Base-by-base conservation (phyloP, 2,888 invertebrate genomes). In the Rhynchonema sp. region DNA sequence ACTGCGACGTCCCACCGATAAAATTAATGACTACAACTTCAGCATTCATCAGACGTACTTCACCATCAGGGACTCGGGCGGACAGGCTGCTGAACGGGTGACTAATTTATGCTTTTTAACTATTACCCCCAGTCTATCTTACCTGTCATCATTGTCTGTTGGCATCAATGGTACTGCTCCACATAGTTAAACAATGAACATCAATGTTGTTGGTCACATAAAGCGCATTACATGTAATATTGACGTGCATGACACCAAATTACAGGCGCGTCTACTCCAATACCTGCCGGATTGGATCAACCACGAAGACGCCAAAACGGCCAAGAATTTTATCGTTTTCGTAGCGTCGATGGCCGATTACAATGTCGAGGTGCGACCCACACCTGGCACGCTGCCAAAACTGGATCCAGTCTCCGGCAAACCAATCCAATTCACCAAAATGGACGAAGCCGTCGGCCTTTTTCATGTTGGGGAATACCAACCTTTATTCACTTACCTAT, bases 11-110 rank as follows among this genome's bases (percentile, higher is more conserved):
- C 68, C 70, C 17, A 70, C 68, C 3, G 64, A 64, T 17, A 66
- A 67, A n/a, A 67, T 66, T 61, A 63, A 66, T 61, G 64, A 65
- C 54, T 69, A 67, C 61, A 65, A 66, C 28, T 68, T 69, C 60
- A 59, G 63, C 30, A 63, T 69, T 49, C 64, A 67, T 52, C 63
- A 63, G 13, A 60, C 65, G 57, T 61, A 62, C 26, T 62, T 70
- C 17, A 66, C 65, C 58, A 67, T 70, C 53, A 66, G 66, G 57
- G 70, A 70, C 61, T 68, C 69, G 61, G 70, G 70, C 25, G 70
- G 70, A 25, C 70, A 70, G 61, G 63, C 64, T 52, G 64, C 64
- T 1, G 69, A 69, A 60, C 56, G 65, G 49, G 66, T 66, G 1
- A 38, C 64, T 54, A 55, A 22, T 17, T 28, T n/a, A 17, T 46